Conservation (phyloP, 2,797 vertebrate genomes). For the Bradypodion ventrale region DNA sequence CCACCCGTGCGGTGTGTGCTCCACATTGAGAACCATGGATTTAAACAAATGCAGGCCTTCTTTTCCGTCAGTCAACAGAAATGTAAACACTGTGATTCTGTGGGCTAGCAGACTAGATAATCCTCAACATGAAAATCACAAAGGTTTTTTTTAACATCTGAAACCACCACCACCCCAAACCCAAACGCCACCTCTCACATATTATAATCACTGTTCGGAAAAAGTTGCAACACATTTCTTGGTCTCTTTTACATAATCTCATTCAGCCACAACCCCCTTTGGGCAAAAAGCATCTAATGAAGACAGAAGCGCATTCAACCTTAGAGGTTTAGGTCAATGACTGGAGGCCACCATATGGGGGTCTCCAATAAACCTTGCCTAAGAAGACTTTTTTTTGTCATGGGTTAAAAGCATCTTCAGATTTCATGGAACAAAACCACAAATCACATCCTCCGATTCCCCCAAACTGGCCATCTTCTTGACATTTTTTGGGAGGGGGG, state of each 20-base stretch:
- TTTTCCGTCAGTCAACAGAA: not conserved
- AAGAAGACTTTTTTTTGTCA: not conserved
- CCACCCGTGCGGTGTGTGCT: too few species aligned
- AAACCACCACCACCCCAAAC: not conserved
- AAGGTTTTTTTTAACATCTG: not conserved
- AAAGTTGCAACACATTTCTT: slow-evolving; percentile 4
- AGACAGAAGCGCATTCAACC: not conserved
- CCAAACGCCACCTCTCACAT: not conserved
- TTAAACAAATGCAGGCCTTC: not conserved
- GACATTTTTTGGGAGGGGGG: too few species aligned
- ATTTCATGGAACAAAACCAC: not conserved
- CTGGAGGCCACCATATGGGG: slow-evolving; percentile 7
- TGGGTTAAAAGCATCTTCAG: not conserved
- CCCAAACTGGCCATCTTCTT: not conserved
- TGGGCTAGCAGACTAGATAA: not conserved
- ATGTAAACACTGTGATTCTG: not conserved
- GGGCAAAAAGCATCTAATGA: slow-evolving; percentile 18
- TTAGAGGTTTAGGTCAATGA: not conserved
- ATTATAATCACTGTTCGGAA: not conserved
- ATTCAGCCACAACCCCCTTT: slow-evolving; percentile 15
- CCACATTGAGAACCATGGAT: too few species aligned
- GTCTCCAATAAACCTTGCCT: not conserved
- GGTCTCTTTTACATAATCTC: slow-evolving; percentile 21
- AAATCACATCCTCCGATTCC: not conserved
- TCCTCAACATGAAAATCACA: not conserved